Conservation (phyloP, 2,888 invertebrate species). For the Eilema caniola region DNA sequence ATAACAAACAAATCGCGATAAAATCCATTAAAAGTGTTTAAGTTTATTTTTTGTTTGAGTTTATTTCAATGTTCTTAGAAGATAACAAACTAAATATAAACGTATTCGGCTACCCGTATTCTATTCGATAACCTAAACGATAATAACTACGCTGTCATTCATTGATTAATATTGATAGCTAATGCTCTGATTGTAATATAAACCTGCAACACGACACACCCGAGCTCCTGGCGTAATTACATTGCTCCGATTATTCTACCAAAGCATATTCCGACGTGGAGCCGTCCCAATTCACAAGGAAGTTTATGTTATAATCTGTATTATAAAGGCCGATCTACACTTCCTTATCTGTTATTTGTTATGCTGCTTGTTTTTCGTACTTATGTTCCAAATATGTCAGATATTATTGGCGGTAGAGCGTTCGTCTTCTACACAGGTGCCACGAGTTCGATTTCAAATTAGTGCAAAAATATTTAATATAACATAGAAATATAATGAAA, state of each 20-base stretch:
- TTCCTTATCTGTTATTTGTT: too few species aligned
- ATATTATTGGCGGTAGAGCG: too few species aligned
- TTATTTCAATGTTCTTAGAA: not conserved
- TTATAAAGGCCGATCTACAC: constrained; percentile 20
- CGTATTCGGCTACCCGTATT: not conserved
- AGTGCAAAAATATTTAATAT: too few species aligned
- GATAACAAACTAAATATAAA: not conserved
- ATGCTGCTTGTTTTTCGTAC: too few species aligned
- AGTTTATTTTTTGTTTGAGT: too few species aligned
- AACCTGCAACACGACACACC: constrained; percentile 20
- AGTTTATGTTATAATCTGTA: constrained; percentile 37
- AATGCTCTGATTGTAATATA: constrained; percentile 33
- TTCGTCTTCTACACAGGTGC: too few species aligned
- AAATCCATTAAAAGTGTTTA: too few species aligned
- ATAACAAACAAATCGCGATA: too few species aligned
- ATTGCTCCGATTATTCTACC: constrained; percentile 37
- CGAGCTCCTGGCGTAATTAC: constrained; percentile 38
- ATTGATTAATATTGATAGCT: constrained; percentile 21
- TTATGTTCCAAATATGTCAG: too few species aligned
- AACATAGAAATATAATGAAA: too few species aligned
- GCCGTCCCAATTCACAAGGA: constrained; percentile 22
- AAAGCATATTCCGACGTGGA: constrained; percentile 31
- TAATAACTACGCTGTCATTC: not conserved
- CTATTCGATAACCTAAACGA: not conserved
- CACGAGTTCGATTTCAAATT: too few species aligned